Base-by-base conservation (phyloP, 1,140 invertebrate species). In the Panagrolaimus sp. region DNA sequence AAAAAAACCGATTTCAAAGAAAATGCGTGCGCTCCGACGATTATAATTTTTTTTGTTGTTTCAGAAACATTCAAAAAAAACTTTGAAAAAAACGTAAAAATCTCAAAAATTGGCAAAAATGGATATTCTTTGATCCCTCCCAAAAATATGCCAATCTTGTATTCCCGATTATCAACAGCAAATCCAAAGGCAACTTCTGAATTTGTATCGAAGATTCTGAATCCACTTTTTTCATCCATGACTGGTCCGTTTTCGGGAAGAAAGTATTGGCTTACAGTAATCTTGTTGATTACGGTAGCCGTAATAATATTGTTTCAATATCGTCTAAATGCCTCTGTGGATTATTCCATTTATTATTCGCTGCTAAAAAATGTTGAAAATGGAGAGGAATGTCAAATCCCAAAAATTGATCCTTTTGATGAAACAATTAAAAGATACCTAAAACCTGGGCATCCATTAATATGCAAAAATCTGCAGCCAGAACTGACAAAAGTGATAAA, bases 371-470 rank as follows among this genome's bases (percentile, higher is more conserved):
- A 58, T 8, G 44, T 38, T 43, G 46, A 15, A 5, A 17, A 67
- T 15, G 62, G 24, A 15, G 62, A 32, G 6, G 43, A 17, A 15
- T 79, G 78, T 68, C 43, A 63, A 68, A 45, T 78, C 24, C 77
- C 77, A 7, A 43, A 79, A 24, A 47, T 78, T 14, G 67, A 74
- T 64, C 76, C 76, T 26, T 78, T 72, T 73, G 77, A 78, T 68
- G 52, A 43, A 28, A 68, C 69, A 32, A 73, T 78, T 24, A 45
- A 32, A 48, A 32, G 67, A 38, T 79, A 74, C 58, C 7, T 77
- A 9, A 26, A 69, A 47, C 28, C 71, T 6, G 48, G 66, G 4
- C 1, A 38, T 14, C 68, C 74, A n/a, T 17, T 78, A 15, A 58
- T 28, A 2, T 58, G 52, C 14, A 28, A 21, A 3, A n/a, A 21